Conservation (phyloP, 2,888 invertebrate species). For the Keiferia lycopersicella region DNA sequence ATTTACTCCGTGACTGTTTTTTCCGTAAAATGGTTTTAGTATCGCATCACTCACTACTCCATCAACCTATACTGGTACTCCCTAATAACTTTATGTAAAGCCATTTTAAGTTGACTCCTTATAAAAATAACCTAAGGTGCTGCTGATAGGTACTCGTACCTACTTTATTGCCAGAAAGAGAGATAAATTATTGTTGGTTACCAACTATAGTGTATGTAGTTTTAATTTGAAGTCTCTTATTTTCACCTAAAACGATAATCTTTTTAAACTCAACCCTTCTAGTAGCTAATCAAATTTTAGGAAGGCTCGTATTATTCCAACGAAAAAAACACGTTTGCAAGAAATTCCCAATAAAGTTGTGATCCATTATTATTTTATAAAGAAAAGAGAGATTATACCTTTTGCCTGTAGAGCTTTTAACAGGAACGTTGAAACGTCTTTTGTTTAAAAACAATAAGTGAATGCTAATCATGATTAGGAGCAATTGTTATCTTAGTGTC, state of each 20-base stretch:
- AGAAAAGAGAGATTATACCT: constrained; percentile 6
- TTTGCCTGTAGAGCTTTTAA: not conserved
- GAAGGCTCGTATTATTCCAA: not conserved
- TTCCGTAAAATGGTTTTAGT: no score
- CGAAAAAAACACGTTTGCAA: not conserved
- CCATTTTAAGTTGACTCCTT: no score
- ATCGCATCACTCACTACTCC: no score
- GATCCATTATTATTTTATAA: not conserved
- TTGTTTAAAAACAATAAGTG: constrained; percentile 30
- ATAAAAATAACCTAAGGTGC: no score
- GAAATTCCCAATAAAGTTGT: not conserved
- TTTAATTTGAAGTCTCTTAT: not conserved
- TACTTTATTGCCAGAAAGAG: no score
- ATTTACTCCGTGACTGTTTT: no score
- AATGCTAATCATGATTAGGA: constrained; percentile 27
- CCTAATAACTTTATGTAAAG: no score
- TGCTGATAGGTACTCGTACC: no score
- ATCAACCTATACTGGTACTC: no score
- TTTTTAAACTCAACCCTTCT: constrained; percentile 9
- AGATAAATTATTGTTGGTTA: not conserved
- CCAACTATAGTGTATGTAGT: not conserved
- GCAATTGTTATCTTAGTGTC: constrained; percentile 21
- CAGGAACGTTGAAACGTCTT: constrained; percentile 14
- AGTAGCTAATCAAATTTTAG: constrained; percentile 13
- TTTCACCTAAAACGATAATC: not conserved